Base-by-base conservation (phyloP, 1,140 invertebrate genomes). In the Nephila pilipes region DNA sequence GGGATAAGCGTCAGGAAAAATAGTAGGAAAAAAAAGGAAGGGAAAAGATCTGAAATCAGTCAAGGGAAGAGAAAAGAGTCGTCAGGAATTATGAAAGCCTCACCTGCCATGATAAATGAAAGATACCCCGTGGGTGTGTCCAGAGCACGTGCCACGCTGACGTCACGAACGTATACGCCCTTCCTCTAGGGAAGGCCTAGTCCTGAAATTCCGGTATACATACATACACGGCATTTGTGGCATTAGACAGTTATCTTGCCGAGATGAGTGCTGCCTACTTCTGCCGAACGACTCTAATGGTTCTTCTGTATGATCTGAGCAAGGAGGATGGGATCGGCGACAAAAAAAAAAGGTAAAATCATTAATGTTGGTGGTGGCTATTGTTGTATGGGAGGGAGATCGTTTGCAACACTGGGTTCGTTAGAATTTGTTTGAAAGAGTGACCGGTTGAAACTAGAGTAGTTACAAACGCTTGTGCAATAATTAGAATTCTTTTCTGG, bases 121-220 rank as follows among this genome's bases (percentile, higher is more conserved):
- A 85, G 90, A 83, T 58, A 79, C n/a, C 75, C 63, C 90, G 90
- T 92, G 60, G 90, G 90, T 92, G 90, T 92, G 90, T 92, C 90
- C 81, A 36, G 38, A 80, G 90, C 80, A 92, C 81, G 90, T 92
- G 90, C 63, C 90, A 22, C 36, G 32, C 32, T 85, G 80, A 92
- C 90, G 90, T 92, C 90, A 92, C 88, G 63, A 81, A 20, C 8
- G 90, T 29, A 57, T 57, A 85, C 90, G 90, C 90, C 90, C 90
- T 92, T 92, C 90, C 90, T 92, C 90, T 55, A 85, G 90, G 90
- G 90, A 85, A 69, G 46, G 81, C 54, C 80, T 25, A 63, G 80
- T 32, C 80, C 81, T 57, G 90, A 92, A 92, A 92, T 92, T 92
- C 90, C 90, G 81, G 80, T 85, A 75, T 85, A 75, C 81, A 90